phyloP scores from a whole-genome alignment of 2,113 vertebrate genomes.

The Phaethon lepturus region DNA sequence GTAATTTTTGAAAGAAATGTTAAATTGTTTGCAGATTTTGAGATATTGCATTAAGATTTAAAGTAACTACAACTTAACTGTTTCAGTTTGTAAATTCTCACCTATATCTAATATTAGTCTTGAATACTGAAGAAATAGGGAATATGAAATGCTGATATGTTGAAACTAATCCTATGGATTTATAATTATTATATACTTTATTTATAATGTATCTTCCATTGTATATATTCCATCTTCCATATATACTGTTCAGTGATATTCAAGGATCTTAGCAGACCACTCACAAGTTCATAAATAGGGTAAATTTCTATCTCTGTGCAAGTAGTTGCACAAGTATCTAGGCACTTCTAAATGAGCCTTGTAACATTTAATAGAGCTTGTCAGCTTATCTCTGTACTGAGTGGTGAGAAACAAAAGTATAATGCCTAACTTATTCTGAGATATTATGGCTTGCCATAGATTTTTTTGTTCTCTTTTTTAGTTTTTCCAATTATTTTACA shows the following conservation, averaged over 20 bases:
- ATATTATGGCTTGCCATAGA: neutral
- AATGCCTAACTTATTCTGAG: neutral
- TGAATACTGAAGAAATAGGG: neutral
- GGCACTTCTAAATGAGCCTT: neutral
- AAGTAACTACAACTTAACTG: neutral
- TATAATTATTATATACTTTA: too few relatives aligned
- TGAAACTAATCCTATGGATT: neutral
- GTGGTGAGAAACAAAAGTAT: neutral
- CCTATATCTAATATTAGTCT: neutral
- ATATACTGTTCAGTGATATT: neutral
- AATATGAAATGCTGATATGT: constrained; percentile 6
- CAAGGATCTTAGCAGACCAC: neutral
- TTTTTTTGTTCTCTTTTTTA: neutral
- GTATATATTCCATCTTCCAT: too few relatives aligned
- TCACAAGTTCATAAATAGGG: neutral
- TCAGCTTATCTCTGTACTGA: neutral
- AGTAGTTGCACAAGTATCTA: neutral
- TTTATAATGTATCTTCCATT: too few relatives aligned
- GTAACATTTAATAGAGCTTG: neutral
- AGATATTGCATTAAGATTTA: neutral
- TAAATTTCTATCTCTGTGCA: neutral
- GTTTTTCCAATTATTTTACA: neutral
- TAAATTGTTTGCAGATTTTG: neutral
- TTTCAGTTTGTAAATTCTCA: neutral
- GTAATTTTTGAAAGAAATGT: constrained; percentile 11